These are phyloP conservation scores for Tipula vernalis DNA, from an alignment of 2,888 invertebrate genomes.

Conservation along the genomic window DNA sequence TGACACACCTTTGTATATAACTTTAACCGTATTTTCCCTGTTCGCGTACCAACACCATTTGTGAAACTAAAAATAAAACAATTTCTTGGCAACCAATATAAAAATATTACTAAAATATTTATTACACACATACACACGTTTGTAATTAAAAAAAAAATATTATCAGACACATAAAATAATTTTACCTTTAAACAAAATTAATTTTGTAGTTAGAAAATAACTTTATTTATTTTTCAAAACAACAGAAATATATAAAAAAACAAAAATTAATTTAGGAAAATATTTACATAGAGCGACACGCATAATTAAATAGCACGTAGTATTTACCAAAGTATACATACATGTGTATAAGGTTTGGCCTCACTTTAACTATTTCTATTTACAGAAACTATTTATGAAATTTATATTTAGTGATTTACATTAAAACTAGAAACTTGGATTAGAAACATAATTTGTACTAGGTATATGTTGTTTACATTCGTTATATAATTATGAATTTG, in stretches of 20 bases:
- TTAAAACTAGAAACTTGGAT: neutral
- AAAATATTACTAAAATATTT: neutral
- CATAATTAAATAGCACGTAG: constrained; percentile 7
- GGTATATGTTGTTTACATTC: neutral
- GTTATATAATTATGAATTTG: neutral
- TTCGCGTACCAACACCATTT: neutral
- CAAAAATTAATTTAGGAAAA: neutral
- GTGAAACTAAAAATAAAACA: neutral
- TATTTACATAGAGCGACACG: neutral
- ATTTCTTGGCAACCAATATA: neutral
- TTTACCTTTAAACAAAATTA: neutral
- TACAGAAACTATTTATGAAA: neutral
- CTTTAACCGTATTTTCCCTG: neutral
- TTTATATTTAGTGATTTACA: neutral
- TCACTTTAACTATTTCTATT: neutral
- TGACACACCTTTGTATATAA: neutral
- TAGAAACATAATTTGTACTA: neutral
- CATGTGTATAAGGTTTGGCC: neutral
- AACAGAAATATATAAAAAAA: neutral
- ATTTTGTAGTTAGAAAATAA: neutral
- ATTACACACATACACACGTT: neutral
- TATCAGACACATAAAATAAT: neutral
- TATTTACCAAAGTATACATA: neutral
- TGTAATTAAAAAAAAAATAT: neutral
- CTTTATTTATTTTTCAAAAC: neutral